Evolutionary conservation across 1,140 invertebrate genomes (phyloP), one percentile per base, ranked within the genome.

Genomic region (Sycophaga agraensis): DNA sequence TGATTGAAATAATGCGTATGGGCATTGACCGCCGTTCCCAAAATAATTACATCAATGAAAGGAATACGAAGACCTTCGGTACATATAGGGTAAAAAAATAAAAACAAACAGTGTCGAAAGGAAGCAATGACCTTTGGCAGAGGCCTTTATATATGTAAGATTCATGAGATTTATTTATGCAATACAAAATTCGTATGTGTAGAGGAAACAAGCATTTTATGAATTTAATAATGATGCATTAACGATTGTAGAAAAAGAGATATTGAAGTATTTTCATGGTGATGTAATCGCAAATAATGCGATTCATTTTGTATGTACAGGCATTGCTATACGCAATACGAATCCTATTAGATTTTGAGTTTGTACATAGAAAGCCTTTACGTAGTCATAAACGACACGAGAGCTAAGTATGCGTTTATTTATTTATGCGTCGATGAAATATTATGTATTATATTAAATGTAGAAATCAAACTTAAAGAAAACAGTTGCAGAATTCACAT

Each of bases 121-220:
- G 50, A 53, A 49, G 3, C 40, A n/a, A 14, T 57, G 42, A 64
- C 50, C 49, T 59, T 53, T 49, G 62, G 55, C 55, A 21, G 50
- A 64, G 56, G 62, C 56, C 62, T 64, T 64, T 59, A 50, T 63
- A 58, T 45, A 4, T 58, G 16, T 63, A 63, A 63, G 54, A 51
- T 50, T 63, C 11, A 39, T 55, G 39, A 58, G 48, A 58, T 63
- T n/a, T 63, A 53, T 51, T 63, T 59, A 42, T n/a, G n/a, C n/a
- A n/a, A 53, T 64, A 19, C 17, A 46, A 39, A 58, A 21, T 49
- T 51, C 8, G 37, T 17, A 31, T 50, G 34, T 26, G 17, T 39
- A 31, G n/a, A 50, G 17, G 11, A 46, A 53, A 4, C 19, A 40
- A 58, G 56, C 35, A 64, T 64, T 64, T 64, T 64, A 64, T 17